Conservation (phyloP, 2,888 invertebrate species). For the Euzophera pinguis region DNA sequence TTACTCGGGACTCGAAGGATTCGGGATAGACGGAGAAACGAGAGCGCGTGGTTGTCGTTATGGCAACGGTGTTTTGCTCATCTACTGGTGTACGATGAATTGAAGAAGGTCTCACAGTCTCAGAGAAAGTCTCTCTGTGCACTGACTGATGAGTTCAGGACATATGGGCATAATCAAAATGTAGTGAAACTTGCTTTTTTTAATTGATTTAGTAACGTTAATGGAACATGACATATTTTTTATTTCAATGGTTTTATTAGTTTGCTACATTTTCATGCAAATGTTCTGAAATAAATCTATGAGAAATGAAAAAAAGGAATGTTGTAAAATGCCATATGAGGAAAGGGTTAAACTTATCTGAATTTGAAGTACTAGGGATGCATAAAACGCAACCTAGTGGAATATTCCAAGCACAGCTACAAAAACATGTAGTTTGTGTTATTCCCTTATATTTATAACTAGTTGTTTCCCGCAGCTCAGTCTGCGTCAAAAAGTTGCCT, state of each 20-base stretch:
- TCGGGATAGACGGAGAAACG: slow-evolving; percentile 62
- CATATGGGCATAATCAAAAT: too few relatives aligned
- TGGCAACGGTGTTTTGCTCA: slow-evolving; percentile 60
- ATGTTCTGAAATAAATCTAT: too few relatives aligned
- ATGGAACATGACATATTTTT: too few relatives aligned
- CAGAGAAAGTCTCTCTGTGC: slow-evolving; percentile 18
- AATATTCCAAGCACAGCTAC: neutral
- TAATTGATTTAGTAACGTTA: too few relatives aligned
- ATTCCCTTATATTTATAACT: too few relatives aligned
- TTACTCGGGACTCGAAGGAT: slow-evolving; percentile 28
- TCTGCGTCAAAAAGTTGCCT: too few relatives aligned
- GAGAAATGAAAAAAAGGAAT: too few relatives aligned
- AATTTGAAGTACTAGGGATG: slow-evolving; percentile 32
- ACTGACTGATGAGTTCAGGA: too few relatives aligned
- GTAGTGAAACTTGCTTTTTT: neutral
- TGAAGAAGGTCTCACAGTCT: slow-evolving; percentile 37
- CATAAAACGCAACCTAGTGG: slow-evolving; percentile 18
- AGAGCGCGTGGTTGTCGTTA: slow-evolving; percentile 66
- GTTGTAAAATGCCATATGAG: slow-evolving; percentile 14
- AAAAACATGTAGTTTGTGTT: neutral
- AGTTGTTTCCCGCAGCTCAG: too few relatives aligned
- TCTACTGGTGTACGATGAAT: slow-evolving; percentile 50
- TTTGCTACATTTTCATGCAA: too few relatives aligned
- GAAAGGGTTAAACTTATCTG: slow-evolving; percentile 41
- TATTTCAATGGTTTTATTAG: too few relatives aligned